Base-by-base conservation (phyloP, 2,888 invertebrate genomes). In the Sylvicola cinctus region DNA sequence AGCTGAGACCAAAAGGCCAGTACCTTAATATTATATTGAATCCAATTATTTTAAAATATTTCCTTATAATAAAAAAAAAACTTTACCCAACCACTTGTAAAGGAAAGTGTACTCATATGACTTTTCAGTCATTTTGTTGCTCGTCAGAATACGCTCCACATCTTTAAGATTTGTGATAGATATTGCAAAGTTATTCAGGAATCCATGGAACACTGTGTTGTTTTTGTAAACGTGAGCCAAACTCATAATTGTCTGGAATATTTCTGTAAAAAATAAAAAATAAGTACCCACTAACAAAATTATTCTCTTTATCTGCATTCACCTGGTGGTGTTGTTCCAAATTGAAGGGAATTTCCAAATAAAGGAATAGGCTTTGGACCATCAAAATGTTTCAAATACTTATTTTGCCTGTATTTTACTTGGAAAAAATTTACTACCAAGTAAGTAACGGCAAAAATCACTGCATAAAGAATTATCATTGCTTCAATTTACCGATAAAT, bases 1-100 rank as follows among this genome's bases (percentile, higher is more conserved):
- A 13, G 43, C 46, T 3, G 62, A 53, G 2, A 62, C 62, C 0
- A 66, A 54, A 1, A 66, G 54, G 2, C 66, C 65, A 17, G 58
- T 51, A 2, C 65, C 61, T 3, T n/a, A n/a, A n/a, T n/a, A n/a
- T n/a, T n/a, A n/a, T n/a, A n/a, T n/a, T n/a, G n/a, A n/a, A n/a
- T n/a, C n/a, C n/a, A n/a, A n/a, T n/a, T n/a, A n/a, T n/a, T n/a
- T n/a, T n/a, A n/a, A n/a, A n/a, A n/a, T n/a, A n/a, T n/a, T n/a
- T n/a, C n/a, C n/a, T n/a, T n/a, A n/a, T n/a, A n/a, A n/a, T n/a
- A n/a, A n/a, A n/a, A n/a, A n/a, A n/a, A n/a, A n/a, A n/a, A n/a
- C n/a, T n/a, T n/a, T n/a, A 27, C 30, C 49, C 3, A 50, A 39
- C 50, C 50, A 50, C 1, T 46, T 46, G 11, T 43, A 39, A 4